These are phyloP conservation scores for Heliocidaris erythrogramma DNA, from an alignment of 35 echinoderm and acorn worm genomes.

Conservation along the genomic window DNA sequence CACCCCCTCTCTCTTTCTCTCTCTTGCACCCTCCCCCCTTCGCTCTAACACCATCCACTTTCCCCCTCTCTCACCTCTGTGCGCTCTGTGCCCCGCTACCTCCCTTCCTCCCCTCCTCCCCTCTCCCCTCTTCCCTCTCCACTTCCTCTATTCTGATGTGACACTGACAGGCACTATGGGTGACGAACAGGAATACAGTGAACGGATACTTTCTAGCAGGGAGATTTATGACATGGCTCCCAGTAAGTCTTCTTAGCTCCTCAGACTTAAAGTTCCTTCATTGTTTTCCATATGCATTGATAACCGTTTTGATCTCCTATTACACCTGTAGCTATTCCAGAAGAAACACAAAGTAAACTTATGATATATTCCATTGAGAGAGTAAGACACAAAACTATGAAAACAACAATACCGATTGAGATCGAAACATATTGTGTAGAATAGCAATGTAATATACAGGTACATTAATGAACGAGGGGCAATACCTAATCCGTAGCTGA, in stretches of 20 bases:
- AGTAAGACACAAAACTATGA: neutral
- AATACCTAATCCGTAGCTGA: too few relatives aligned
- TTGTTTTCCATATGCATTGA: neutral
- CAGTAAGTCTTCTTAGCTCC: neutral
- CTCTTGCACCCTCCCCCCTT: too few relatives aligned
- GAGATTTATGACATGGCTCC: constrained; percentile 39
- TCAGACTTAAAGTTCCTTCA: too few relatives aligned
- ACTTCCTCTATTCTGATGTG: neutral
- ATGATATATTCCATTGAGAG: neutral
- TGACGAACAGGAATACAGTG: constrained; percentile 24
- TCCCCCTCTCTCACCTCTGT: too few relatives aligned
- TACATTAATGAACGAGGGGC: too few relatives aligned
- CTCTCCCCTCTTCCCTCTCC: neutral
- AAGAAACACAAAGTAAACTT: neutral
- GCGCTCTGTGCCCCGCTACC: too few relatives aligned
- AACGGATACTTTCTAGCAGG: constrained; percentile 53
- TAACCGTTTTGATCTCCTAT: neutral
- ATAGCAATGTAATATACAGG: too few relatives aligned
- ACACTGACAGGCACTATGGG: neutral
- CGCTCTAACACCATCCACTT: neutral
- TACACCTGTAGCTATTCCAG: neutral
- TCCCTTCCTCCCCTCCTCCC: neutral
- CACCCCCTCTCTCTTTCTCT: too few relatives aligned
- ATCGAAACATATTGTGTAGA: too few relatives aligned
- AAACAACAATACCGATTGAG: too few relatives aligned